Evolutionary conservation across 1,140 invertebrate species (phyloP).

Genomic region (Drosophila pectinifera): DNA sequence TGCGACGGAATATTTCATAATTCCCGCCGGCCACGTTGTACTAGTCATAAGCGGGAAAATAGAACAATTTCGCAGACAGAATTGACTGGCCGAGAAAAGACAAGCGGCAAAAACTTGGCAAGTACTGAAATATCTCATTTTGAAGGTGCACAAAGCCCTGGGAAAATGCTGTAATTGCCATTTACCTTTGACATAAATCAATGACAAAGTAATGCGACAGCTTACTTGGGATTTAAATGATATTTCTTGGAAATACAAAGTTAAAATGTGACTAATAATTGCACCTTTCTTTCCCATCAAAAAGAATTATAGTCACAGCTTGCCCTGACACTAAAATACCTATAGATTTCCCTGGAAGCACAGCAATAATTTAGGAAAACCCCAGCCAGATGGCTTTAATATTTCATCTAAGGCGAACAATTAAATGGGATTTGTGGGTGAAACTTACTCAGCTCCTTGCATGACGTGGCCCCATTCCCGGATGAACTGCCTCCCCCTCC

Average conservation of each 20-base stretch:
- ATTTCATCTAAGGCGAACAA: not conserved
- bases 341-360: no score
- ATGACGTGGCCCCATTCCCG: conserved; percentile 27
- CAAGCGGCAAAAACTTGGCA: conserved; percentile 34
- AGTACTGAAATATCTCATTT: conserved; percentile 4
- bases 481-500: conserved; percentile 23
- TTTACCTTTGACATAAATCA: conserved; percentile 35
- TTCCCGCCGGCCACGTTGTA: conserved; percentile 35
- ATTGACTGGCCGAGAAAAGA: conserved; percentile 8
- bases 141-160: not conserved
- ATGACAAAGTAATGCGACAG: conserved; percentile 9
- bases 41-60: conserved; percentile 39
- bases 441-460: conserved; percentile 75
- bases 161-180: conserved; percentile 11
- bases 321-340: no score
- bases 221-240: not conserved
- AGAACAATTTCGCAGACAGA: conserved; percentile 28
- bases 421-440: no score
- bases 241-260: not conserved
- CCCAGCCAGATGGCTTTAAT: not conserved
- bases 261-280: no score
- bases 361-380: no score
- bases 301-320: no score
- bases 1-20: conserved; percentile 52
- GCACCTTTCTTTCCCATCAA: no score